These are phyloP conservation scores for Drosophila neocordata DNA, from an alignment of 1,140 invertebrate genomes.

Conservation along the genomic window DNA sequence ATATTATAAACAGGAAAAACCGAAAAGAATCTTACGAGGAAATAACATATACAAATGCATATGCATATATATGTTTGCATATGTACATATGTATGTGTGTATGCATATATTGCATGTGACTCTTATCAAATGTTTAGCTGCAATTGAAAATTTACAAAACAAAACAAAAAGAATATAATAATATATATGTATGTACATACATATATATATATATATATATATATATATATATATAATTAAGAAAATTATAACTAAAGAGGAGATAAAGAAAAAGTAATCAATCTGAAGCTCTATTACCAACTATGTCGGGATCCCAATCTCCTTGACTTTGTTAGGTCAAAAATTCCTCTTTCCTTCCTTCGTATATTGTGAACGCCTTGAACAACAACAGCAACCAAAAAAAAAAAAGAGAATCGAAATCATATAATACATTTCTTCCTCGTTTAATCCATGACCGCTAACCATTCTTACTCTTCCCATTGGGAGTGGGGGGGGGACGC, in stretches of 20 bases:
- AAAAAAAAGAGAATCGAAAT: not conserved
- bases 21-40: not conserved
- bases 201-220: slow-evolving; percentile 1
- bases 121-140: slow-evolving; percentile 73
- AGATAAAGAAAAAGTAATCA: not conserved
- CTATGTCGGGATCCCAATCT: not conserved
- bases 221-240: not conserved
- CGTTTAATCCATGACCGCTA: no score
- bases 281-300: not conserved
- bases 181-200: not conserved
- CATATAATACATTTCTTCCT: not conserved
- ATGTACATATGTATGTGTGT: not conserved
- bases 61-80: no score
- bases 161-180: slow-evolving; percentile 2
- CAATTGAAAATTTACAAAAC: slow-evolving; percentile 58
- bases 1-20: slow-evolving; percentile 10
- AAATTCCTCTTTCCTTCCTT: no score
- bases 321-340: no score
- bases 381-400: no score
- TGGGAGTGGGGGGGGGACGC: no score
- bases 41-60: slow-evolving; percentile 3
- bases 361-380: no score
- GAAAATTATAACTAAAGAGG: not conserved
- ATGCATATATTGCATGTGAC: slow-evolving; percentile 50
- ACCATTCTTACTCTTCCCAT: no score